A percentile compares a stretch with the other conserved stretches of the same genome.
Conservation (phyloP, 2,113 vertebrate species). For the Corythornis cristatus region DNA sequence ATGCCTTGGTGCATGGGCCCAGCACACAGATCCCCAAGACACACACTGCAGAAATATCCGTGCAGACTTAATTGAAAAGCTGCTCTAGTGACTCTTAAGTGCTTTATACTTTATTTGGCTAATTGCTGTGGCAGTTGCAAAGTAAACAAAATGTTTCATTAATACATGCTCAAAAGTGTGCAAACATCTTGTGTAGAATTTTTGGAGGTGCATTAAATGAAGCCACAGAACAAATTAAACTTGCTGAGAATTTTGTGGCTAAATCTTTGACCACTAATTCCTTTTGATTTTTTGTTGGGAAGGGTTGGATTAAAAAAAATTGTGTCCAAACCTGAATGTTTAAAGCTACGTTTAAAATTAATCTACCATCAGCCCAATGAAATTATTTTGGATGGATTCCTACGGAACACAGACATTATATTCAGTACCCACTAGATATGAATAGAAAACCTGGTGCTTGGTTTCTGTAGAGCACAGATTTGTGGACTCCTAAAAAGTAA, state of each 20-base stretch:
- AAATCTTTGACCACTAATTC: slow-evolving; percentile 28
- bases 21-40: background rate
- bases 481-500: background rate
- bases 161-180: slow-evolving; percentile 43
- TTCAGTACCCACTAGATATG: background rate
- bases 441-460: background rate
- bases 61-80: background rate
- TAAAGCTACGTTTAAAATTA: slow-evolving; percentile 26
- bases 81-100: slow-evolving; percentile 9
- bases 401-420: background rate
- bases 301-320: slow-evolving; percentile 1
- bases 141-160: slow-evolving; percentile 54
- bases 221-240: slow-evolving; percentile 45
- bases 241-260: slow-evolving; percentile 46
- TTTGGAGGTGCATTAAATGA: slow-evolving; percentile 14
- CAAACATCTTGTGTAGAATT: slow-evolving; percentile 16
- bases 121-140: slow-evolving; percentile 54
- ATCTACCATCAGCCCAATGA: background rate
- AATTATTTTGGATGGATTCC: background rate
- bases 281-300: slow-evolving; percentile 3
- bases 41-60: background rate
- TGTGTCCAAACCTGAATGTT: background rate
- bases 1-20: background rate
- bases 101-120: slow-evolving; percentile 38
- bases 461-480: background rate